These are phyloP conservation scores for Lycocorax pyrrhopterus DNA, from an alignment of 2,113 vertebrate species.

Conservation along the genomic window DNA sequence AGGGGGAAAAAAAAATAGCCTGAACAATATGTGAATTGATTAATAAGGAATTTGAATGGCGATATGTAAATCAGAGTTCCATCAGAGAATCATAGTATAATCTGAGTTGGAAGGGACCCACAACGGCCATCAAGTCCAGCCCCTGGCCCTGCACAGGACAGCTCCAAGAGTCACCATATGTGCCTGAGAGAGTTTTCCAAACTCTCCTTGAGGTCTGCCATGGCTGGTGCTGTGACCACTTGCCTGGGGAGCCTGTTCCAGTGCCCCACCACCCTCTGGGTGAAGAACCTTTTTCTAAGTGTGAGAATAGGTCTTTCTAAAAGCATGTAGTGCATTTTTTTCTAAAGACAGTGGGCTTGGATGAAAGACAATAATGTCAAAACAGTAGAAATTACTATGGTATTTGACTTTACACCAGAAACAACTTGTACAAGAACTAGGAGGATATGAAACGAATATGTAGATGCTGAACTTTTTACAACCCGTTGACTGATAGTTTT, in stretches of 20 bases:
- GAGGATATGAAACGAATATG: background rate
- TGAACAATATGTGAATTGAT: background rate
- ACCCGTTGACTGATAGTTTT: constrained; percentile 17
- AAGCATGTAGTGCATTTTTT: background rate
- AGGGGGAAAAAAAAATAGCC: accelerated
- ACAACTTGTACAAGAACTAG: background rate
- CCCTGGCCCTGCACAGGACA: background rate
- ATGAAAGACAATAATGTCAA: background rate
- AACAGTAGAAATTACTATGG: background rate
- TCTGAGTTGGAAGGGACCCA: background rate
- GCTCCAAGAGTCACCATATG: background rate
- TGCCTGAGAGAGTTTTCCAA: background rate
- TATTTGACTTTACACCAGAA: constrained; percentile 3
- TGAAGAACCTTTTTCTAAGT: background rate
- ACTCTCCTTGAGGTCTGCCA: background rate
- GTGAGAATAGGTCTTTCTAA: background rate
- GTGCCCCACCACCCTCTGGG: background rate
- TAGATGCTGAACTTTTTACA: constrained; percentile 40
- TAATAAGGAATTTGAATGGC: background rate
- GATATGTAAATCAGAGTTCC: background rate
- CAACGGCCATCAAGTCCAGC: background rate
- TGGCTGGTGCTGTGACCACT: background rate
- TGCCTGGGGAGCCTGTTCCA: background rate
- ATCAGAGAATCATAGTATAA: too few species aligned
- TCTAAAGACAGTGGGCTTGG: background rate